These are phyloP conservation scores for Phyllopteryx taeniolatus DNA, from an alignment of 2,113 vertebrate genomes.

Conservation along the genomic window DNA sequence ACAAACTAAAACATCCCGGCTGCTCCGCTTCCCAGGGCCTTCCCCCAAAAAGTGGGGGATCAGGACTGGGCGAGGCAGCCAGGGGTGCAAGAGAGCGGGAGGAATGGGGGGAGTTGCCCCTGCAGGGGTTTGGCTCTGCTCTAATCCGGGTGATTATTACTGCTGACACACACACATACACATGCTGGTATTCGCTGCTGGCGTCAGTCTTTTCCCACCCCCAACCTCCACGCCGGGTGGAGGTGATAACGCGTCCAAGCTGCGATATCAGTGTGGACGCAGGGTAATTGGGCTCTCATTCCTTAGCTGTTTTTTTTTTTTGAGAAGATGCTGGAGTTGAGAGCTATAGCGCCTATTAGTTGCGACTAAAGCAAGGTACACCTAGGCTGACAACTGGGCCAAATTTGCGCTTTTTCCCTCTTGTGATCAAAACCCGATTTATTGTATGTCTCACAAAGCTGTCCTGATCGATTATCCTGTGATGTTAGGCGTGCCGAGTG, in stretches of 20 bases:
- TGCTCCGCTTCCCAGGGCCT: conserved; percentile 55
- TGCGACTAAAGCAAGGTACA: background rate
- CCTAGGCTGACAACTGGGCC: background rate
- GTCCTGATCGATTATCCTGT: background rate
- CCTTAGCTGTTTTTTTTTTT: conserved; percentile 20
- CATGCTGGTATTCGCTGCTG: conserved; percentile 62
- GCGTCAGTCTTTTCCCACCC: conserved; percentile 52
- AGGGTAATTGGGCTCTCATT: conserved; percentile 58
- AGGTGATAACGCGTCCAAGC: conserved; percentile 59
- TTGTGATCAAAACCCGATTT: too few relatives aligned
- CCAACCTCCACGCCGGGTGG: conserved; percentile 42
- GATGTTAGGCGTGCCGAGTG: background rate
- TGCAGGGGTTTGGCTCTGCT: conserved; percentile 69
- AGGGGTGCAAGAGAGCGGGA: background rate
- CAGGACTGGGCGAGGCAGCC: conserved; percentile 27
- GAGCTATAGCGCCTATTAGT: background rate
- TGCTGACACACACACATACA: conserved; percentile 54
- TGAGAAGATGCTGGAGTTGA: background rate
- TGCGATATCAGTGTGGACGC: conserved; percentile 53
- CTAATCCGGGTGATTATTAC: conserved; percentile 74
- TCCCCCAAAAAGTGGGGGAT: conserved; percentile 36
- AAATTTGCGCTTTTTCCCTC: background rate
- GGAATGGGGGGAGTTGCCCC: conserved; percentile 30
- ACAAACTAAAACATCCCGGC: conserved; percentile 31
- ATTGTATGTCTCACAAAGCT: background rate